Percentiles rank a stretch among this genome's conserved stretches.
Conservation (phyloP, 1,140 invertebrate genomes). For the Ladona fulva region DNA sequence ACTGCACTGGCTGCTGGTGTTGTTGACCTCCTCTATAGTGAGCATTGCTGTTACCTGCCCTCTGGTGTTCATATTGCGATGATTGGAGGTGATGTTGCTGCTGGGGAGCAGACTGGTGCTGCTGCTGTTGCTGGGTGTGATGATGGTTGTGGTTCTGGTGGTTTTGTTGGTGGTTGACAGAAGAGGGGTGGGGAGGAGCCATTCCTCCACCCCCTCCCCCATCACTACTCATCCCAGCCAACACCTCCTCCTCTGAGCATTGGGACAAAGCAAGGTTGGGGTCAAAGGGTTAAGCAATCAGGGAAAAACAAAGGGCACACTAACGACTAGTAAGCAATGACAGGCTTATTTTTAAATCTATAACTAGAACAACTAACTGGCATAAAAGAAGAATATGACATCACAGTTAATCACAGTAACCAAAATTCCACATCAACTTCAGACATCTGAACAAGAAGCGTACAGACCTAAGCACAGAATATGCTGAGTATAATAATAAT, state of each 20-base stretch:
- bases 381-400: too few relatives aligned
- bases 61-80: slow-evolving; percentile 14
- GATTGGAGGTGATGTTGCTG: slow-evolving; percentile 22
- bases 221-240: not conserved
- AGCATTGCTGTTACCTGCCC: slow-evolving; percentile 19
- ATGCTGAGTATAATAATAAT: too few relatives aligned
- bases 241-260: not conserved
- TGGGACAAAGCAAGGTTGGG: not conserved
- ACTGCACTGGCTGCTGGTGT: slow-evolving; percentile 19
- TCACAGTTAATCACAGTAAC: too few relatives aligned
- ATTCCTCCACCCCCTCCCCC: not conserved
- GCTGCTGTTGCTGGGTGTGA: slow-evolving; percentile 10
- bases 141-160: slow-evolving; percentile 7
- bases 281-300: not conserved
- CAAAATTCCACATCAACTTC: too few relatives aligned
- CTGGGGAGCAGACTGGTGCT: slow-evolving; percentile 11
- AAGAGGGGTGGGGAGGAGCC: not conserved
- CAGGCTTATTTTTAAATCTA: too few relatives aligned
- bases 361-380: too few relatives aligned
- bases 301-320: not conserved
- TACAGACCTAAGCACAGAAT: too few relatives aligned
- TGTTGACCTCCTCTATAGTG: slow-evolving; percentile 16
- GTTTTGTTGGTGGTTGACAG: not conserved
- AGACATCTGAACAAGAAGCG: too few relatives aligned
- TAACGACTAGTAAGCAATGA: not conserved